These are phyloP conservation scores for Gymnocheta viridis DNA, from an alignment of 2,888 invertebrate genomes.

Conservation along the genomic window DNA sequence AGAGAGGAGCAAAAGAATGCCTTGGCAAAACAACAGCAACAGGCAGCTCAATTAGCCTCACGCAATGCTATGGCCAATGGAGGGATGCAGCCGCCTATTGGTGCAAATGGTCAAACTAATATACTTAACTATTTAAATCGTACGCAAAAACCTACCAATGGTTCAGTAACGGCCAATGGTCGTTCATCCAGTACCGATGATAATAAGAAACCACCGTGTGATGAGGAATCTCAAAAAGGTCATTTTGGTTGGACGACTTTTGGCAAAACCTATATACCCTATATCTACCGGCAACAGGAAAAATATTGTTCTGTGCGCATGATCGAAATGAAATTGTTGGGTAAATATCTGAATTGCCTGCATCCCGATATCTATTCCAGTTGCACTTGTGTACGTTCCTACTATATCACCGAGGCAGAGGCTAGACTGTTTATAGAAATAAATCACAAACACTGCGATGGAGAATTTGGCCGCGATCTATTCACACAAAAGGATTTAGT, in stretches of 20 bases:
- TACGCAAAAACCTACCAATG: conserved; percentile 77
- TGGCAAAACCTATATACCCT: conserved; percentile 93
- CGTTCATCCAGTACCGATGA: conserved; percentile 75
- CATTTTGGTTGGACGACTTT: conserved; percentile 96
- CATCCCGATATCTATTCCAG: conserved; percentile 95
- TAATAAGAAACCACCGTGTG: conserved; percentile 81
- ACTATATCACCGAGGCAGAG: conserved; percentile 95
- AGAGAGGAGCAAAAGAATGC: conserved; percentile 90
- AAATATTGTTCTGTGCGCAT: conserved; percentile 97
- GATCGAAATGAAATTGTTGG: conserved; percentile 94
- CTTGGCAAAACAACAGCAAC: conserved; percentile 81
- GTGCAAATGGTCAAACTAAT: conserved; percentile 83
- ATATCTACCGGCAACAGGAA: conserved; percentile 91
- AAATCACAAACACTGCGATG: conserved; percentile 95
- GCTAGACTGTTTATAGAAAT: conserved; percentile 95
- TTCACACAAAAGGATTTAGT: conserved; percentile 95
- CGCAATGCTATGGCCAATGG: conserved; percentile 75
- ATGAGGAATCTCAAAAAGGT: conserved; percentile 90
- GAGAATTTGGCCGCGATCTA: conserved; percentile 92
- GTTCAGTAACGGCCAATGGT: conserved; percentile 63
- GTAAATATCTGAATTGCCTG: conserved; percentile 93
- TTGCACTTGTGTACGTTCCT: conserved; percentile 95
- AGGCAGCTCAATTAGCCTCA: conserved; percentile 79
- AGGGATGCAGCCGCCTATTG: conserved; percentile 75
- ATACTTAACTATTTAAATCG: conserved; percentile 86